Base-by-base conservation (phyloP, 2,113 vertebrate species). In the Acinonyx jubatus region DNA sequence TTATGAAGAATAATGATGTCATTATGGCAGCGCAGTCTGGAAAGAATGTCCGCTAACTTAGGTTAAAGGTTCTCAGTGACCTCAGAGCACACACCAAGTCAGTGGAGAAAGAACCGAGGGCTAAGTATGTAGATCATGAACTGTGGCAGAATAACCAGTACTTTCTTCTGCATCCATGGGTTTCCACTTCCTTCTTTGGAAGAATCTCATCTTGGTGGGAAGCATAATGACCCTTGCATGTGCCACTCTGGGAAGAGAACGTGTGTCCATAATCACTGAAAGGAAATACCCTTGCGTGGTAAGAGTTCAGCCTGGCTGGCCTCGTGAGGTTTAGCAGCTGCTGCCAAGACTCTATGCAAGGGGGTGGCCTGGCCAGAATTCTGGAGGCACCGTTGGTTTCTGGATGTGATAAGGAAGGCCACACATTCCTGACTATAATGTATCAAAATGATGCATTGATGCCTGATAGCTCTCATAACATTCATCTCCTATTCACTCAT, bases 141-240 rank as follows among this genome's bases (percentile, higher is more conserved):
- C 57, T 50, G 89, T 3, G 85, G 57, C n/a, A 1, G 31, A 65
- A 57, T 18, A 36, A 33, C 41, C 29, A 5, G 63, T 8, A 31
- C 91, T 96, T 91, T 63, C 38, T 38, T 65, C 21, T 0, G 74
- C 50, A 38, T 63, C 52, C 33, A 7, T 0, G 14, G 69, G 69
- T 88, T 92, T 93, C 81, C 63, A 68, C 87, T 86, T 95, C 96
- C 94, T 97, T 95, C 96, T 97, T 57, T 96, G 94, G 94, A 84
- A 95, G 90, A 93, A 91, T 88, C 71, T 86, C 48, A 4, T 89
- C 38, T 29, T 73, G 68, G 92, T 63, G 87, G 85, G 91, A 86
- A 84, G 81, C 63, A 23, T 94, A 82, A 96, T 97, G 68, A 68
- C 50, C 89, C 83, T 83, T 38, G 69, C 61, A 8, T 36, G 10